Conservation (phyloP, 2,113 vertebrate genomes). For the Pyrgilauda ruficollis region DNA sequence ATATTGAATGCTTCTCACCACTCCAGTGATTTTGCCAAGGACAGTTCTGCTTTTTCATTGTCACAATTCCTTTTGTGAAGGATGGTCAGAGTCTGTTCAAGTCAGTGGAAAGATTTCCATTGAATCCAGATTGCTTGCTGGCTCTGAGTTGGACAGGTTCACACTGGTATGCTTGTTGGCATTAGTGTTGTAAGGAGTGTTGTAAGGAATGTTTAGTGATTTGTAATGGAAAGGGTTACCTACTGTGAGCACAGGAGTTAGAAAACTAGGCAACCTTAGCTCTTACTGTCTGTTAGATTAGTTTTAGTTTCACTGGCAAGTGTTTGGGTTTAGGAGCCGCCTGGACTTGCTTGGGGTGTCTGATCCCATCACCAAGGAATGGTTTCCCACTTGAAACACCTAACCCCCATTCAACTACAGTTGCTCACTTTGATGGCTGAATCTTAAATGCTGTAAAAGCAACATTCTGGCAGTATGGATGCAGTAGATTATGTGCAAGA, state of each 20-base stretch:
- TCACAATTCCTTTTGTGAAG: background rate
- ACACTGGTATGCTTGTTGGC: background rate
- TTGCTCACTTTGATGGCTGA: constrained; percentile 7
- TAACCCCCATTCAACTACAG: constrained; percentile 25
- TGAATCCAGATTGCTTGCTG: background rate
- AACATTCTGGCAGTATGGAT: background rate
- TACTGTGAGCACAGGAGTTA: background rate
- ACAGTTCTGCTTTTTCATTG: background rate
- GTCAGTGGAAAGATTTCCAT: background rate
- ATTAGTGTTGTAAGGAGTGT: background rate
- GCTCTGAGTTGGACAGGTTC: background rate
- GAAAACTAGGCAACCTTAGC: background rate
- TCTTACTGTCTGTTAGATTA: background rate
- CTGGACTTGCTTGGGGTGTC: constrained; percentile 48
- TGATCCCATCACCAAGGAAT: constrained; percentile 24
- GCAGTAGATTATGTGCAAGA: background rate
- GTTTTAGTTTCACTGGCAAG: constrained; percentile 8
- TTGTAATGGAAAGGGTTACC: constrained; percentile 4
- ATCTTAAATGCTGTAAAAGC: background rate
- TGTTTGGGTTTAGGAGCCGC: background rate
- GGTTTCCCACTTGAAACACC: constrained; percentile 17
- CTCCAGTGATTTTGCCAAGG: background rate
- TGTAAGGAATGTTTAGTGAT: too few species aligned
- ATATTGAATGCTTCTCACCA: background rate
- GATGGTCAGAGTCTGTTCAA: background rate